Conservation (phyloP, 2,113 vertebrate species). For the Carlito syrichta region DNA sequence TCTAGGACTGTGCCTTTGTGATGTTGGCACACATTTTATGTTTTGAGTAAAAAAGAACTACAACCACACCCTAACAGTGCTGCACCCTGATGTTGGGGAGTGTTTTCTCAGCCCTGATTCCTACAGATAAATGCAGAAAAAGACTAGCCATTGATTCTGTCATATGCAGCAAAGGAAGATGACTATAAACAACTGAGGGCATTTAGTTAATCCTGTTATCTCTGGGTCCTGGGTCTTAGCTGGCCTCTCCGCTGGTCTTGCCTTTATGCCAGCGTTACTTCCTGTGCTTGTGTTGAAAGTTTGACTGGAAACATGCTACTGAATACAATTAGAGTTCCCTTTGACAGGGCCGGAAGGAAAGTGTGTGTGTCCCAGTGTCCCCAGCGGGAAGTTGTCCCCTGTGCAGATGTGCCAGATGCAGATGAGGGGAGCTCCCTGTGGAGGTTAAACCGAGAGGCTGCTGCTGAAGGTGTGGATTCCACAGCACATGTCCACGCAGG, state of each 20-base stretch:
- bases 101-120: neutral
- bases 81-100: neutral
- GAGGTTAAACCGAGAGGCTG: neutral
- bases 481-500: neutral
- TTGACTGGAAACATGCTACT: neutral
- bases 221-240: too few species aligned
- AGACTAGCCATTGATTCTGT: neutral
- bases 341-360: neutral
- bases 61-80: too few species aligned
- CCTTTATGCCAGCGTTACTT: neutral
- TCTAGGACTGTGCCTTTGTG: neutral
- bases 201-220: neutral
- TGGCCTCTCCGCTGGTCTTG: neutral
- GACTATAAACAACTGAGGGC: neutral
- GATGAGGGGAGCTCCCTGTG: neutral
- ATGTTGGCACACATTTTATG: neutral
- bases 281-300: neutral
- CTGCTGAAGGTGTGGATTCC: neutral
- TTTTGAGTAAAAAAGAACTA: neutral
- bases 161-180: neutral
- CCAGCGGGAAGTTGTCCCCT: too few species aligned
- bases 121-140: neutral
- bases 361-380: neutral
- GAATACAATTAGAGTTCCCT: neutral
- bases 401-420: too few species aligned